These are phyloP conservation scores for Gambusia affinis DNA, from an alignment of 2,113 vertebrate genomes.

Conservation along the genomic window DNA sequence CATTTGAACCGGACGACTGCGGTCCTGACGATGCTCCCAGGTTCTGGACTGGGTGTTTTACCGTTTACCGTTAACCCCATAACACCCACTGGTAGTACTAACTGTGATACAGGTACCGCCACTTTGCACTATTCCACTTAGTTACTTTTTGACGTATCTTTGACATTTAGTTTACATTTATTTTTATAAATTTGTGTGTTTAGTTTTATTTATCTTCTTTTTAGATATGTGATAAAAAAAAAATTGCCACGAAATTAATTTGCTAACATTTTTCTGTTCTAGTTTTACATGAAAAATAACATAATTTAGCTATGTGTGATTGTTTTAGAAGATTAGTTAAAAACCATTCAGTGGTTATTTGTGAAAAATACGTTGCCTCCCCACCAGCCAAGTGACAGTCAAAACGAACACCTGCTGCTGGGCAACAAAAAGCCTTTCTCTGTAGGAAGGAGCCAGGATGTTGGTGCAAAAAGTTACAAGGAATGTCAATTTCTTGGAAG, in stretches of 20 bases:
- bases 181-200: conserved; percentile 6
- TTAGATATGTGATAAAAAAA: conserved; percentile 8
- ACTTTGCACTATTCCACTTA: conserved; percentile 68
- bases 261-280: background rate
- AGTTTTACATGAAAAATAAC: conserved; percentile 7
- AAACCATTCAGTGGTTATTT: conserved; percentile 42
- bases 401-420: conserved; percentile 65
- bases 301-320: conserved; percentile 30
- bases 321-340: conserved; percentile 37
- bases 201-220: conserved; percentile 1
- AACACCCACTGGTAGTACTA: conserved; percentile 94
- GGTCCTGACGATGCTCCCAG: conserved; percentile 87
- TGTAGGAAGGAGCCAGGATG: conserved; percentile 30
- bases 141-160: conserved; percentile 33
- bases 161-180: conserved; percentile 16
- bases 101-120: conserved; percentile 95
- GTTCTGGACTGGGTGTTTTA: conserved; percentile 94
- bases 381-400: conserved; percentile 55
- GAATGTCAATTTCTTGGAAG: background rate
- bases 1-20: conserved; percentile 80
- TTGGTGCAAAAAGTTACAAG: conserved; percentile 15
- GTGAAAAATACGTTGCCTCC: conserved; percentile 21
- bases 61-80: conserved; percentile 94
- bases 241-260: background rate
- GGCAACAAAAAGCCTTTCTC: conserved; percentile 68